A percentile compares a stretch with the other conserved stretches of the same genome.
These are phyloP conservation scores for Lasioglossum leucozonium DNA, from an alignment of 2,888 invertebrate genomes.

Conservation along the genomic window DNA sequence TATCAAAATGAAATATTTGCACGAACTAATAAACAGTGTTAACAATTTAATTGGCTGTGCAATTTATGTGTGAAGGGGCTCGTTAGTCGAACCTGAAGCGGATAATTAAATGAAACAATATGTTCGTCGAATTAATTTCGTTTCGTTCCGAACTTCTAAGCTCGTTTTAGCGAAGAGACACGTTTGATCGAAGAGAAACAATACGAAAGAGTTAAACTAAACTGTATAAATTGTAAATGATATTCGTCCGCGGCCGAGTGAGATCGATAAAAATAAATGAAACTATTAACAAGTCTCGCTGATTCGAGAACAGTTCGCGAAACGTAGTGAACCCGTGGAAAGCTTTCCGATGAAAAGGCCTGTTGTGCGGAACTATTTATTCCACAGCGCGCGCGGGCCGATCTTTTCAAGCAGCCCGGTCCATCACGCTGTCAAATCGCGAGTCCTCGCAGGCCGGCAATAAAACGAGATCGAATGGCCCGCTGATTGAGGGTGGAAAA, in stretches of 20 bases:
- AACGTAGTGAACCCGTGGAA: neutral
- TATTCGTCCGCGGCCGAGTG: no score
- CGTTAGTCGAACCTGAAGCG: neutral
- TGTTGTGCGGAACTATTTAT: neutral
- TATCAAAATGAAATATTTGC: neutral
- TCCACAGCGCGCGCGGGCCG: neutral
- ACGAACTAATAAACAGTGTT: neutral
- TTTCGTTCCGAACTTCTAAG: no score
- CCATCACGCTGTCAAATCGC: neutral
- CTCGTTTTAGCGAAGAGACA: no score
- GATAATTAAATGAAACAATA: neutral
- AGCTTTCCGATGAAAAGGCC: neutral
- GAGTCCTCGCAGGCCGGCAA: neutral
- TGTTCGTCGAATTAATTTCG: neutral
- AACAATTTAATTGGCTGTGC: neutral
- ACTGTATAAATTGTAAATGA: no score
- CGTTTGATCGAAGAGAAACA: no score
- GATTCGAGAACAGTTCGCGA: neutral
- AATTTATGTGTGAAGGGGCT: neutral
- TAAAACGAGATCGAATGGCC: constrained; percentile 5
- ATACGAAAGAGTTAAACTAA: no score
- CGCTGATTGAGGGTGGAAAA: neutral
- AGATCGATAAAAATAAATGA: no score
- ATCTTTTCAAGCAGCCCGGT: neutral
- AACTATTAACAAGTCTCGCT: no score